phyloP scores from a whole-genome alignment of 2,113 vertebrate genomes.

The Phrynosoma platyrhinos region DNA sequence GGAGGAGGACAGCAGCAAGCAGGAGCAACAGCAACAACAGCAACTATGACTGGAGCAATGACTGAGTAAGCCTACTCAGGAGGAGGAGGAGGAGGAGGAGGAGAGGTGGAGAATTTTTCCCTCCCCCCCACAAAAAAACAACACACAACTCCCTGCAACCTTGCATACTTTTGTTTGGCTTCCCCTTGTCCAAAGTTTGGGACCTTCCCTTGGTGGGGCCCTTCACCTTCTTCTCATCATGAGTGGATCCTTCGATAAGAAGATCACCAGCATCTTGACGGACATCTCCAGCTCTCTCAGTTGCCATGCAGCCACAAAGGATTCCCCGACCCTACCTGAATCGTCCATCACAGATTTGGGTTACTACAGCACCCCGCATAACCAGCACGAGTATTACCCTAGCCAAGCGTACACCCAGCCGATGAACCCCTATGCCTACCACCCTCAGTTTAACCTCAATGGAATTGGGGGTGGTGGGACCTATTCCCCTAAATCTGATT shows the following conservation, averaged over 20 bases:
- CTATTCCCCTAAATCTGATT: slow-evolving; percentile 94
- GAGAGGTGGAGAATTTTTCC: not conserved
- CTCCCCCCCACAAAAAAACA: not conserved
- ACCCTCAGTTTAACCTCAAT: slow-evolving; percentile 92
- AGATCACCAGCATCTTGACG: slow-evolving; percentile 92
- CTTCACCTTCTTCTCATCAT: slow-evolving; percentile 74
- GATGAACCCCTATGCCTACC: slow-evolving; percentile 87
- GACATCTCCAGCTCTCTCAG: slow-evolving; percentile 94
- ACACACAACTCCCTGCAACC: not conserved
- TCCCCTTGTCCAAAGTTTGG: not conserved
- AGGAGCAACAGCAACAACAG: not conserved
- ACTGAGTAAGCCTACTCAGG: slow-evolving; percentile 28
- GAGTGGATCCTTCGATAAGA: slow-evolving; percentile 96
- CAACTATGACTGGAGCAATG: slow-evolving; percentile 21
- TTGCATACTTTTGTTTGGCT: not conserved
- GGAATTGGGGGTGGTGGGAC: slow-evolving; percentile 86
- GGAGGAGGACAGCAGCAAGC: slow-evolving; percentile 23
- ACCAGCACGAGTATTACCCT: slow-evolving; percentile 93
- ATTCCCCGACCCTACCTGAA: slow-evolving; percentile 95
- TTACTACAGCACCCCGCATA: slow-evolving; percentile 89
- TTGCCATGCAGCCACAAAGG: slow-evolving; percentile 95
- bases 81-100: slow-evolving; percentile 20
- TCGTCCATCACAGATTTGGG: slow-evolving; percentile 96
- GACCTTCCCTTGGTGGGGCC: not conserved
- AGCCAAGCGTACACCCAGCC: slow-evolving; percentile 86